phyloP scores from a whole-genome alignment of 2,113 vertebrate genomes.

The Anthoscopus minutus region DNA sequence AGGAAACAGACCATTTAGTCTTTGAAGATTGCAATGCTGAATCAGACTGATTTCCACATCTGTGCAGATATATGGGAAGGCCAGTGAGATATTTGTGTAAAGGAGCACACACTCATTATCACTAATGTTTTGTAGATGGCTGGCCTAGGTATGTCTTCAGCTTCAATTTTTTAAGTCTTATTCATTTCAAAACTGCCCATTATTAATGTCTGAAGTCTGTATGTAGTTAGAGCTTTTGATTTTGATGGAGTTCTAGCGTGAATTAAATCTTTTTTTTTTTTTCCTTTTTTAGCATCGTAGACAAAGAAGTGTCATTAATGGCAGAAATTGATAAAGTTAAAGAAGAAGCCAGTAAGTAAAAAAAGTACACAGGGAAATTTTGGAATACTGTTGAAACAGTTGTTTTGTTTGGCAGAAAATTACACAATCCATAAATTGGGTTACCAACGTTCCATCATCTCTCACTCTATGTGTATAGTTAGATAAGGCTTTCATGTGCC shows the following conservation, averaged over 20 bases:
- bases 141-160: background rate
- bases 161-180: background rate
- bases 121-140: background rate
- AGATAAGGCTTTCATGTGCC: background rate
- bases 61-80: background rate
- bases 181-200: background rate
- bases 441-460: background rate
- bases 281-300: slow-evolving; percentile 72
- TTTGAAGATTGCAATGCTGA: background rate
- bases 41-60: background rate
- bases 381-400: background rate
- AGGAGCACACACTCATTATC: background rate
- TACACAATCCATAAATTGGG: background rate
- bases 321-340: slow-evolving; percentile 82
- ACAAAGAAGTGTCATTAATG: slow-evolving; percentile 80
- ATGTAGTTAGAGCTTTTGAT: background rate
- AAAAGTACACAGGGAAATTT: background rate
- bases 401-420: background rate
- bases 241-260: background rate
- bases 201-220: background rate
- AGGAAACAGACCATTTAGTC: background rate
- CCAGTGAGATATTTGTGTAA: background rate
- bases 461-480: background rate
- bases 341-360: slow-evolving; percentile 82
- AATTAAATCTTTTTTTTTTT: slow-evolving; percentile 11